Evolutionary conservation across 2,888 invertebrate species (phyloP).

Genomic region (Argynnis bischoffii): DNA sequence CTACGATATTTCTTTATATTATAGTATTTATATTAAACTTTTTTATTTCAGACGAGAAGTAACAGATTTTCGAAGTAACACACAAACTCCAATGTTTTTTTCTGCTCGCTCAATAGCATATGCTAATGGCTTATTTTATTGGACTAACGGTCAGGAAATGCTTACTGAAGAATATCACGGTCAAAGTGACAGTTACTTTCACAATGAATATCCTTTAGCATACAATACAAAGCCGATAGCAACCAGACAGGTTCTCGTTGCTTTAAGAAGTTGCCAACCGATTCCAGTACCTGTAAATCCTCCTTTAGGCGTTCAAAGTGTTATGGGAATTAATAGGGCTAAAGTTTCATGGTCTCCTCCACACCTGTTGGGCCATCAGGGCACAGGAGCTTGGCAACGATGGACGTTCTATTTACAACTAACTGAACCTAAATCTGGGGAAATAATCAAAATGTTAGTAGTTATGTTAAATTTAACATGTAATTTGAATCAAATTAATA

Average conservation of each 20-base stretch:
- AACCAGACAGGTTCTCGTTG: conserved; percentile 73
- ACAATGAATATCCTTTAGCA: conserved; percentile 86
- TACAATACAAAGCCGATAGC: conserved; percentile 66
- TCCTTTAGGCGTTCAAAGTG: conserved; percentile 90
- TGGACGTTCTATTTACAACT: conserved; percentile 91
- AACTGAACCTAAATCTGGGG: conserved; percentile 73
- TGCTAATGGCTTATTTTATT: conserved; percentile 90
- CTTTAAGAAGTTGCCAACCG: conserved; percentile 88
- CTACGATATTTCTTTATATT: neutral
- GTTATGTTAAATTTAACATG: neutral
- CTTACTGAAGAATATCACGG: conserved; percentile 90
- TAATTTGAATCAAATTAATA: neutral
- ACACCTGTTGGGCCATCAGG: conserved; percentile 88
- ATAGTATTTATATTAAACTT: neutral
- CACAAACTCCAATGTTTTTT: conserved; percentile 88
- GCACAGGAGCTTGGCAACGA: conserved; percentile 85
- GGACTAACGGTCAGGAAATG: conserved; percentile 91
- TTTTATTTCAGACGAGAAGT: conserved; percentile 83
- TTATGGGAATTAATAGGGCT: conserved; percentile 89
- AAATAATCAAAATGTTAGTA: conserved; percentile 64
- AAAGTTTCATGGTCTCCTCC: conserved; percentile 93
- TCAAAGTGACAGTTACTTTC: conserved; percentile 87
- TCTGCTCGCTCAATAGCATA: conserved; percentile 89
- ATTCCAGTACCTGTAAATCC: conserved; percentile 90
- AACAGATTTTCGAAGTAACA: conserved; percentile 87